Evolutionary conservation across 2,113 vertebrate species (phyloP).

Genomic region (Neodontobutis hainanensis): DNA sequence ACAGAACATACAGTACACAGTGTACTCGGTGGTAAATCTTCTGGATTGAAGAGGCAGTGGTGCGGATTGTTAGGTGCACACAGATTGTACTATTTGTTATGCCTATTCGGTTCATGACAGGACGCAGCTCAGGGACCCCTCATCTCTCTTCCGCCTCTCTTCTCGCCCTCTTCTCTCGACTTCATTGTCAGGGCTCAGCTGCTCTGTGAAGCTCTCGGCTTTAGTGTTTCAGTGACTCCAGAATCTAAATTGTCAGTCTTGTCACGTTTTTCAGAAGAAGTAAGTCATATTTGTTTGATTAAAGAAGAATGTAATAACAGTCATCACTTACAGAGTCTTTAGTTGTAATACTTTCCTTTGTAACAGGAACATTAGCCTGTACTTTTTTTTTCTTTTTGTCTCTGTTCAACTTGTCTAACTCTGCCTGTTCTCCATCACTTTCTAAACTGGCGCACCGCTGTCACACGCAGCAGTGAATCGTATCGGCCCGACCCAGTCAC

Average conservation of each 20-base stretch:
- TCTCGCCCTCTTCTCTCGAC: conserved; percentile 13
- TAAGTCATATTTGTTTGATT: too few species aligned
- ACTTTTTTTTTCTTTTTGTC: not conserved
- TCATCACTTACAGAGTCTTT: too few species aligned
- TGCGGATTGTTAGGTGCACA: conserved; percentile 14
- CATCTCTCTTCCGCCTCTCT: conserved; percentile 3
- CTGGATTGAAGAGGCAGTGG: not conserved
- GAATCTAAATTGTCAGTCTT: conserved; percentile 6
- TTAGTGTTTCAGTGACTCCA: conserved; percentile 18
- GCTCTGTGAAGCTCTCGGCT: conserved; percentile 24
- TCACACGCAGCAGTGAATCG: conserved; percentile 40
- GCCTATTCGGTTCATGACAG: conserved; percentile 20
- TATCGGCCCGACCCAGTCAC: conserved; percentile 45
- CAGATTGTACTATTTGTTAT: conserved; percentile 29
- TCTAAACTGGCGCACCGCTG: conserved; percentile 34
- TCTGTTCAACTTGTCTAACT: conserved; percentile 2
- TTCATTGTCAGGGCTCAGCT: conserved; percentile 35
- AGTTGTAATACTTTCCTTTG: too few species aligned
- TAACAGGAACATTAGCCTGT: too few species aligned
- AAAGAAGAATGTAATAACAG: too few species aligned
- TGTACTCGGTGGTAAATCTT: conserved; percentile 2
- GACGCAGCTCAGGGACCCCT: conserved; percentile 27
- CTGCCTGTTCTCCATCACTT: conserved; percentile 34
- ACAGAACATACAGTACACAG: not conserved
- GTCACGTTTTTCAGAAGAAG: too few species aligned